Percentiles rank a stretch among this genome's conserved stretches.
Evolutionary conservation across 2,797 vertebrate genomes (phyloP).

Genomic region (Hyperoplus immaculatus): DNA sequence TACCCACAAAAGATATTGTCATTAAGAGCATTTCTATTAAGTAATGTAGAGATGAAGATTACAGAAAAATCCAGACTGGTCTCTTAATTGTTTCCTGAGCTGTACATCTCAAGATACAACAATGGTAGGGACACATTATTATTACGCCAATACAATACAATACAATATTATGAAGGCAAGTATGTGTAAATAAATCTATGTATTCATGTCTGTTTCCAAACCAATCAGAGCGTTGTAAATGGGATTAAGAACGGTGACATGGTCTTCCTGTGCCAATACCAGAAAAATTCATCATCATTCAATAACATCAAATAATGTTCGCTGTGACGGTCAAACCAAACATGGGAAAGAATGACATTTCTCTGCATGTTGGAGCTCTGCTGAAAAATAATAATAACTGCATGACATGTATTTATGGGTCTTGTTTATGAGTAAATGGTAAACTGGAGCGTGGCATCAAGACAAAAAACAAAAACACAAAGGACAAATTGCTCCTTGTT

Average conservation of each 20-base stretch:
- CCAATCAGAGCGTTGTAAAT: not conserved
- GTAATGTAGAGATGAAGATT: too few relatives aligned
- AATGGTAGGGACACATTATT: not conserved
- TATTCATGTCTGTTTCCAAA: not conserved
- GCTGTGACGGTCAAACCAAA: not conserved
- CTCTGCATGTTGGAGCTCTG: not conserved
- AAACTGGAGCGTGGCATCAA: not conserved
- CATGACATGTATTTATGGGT: not conserved
- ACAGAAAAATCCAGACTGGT: too few relatives aligned
- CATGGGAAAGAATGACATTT: not conserved
- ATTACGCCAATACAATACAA: not conserved
- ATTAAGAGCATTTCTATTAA: too few relatives aligned
- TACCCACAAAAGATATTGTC: too few relatives aligned
- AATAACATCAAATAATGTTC: not conserved
- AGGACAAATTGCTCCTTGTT: too few relatives aligned
- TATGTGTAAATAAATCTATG: not conserved
- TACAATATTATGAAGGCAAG: too few relatives aligned
- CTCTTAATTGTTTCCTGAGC: too few relatives aligned
- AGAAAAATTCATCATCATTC: not conserved
- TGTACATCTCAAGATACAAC: slow-evolving; percentile 2
- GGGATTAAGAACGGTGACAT: not conserved
- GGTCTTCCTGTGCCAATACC: not conserved
- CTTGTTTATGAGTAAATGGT: not conserved
- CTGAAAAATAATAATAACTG: not conserved
- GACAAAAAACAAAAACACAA: too few relatives aligned